Conservation (phyloP, 2,797 vertebrate genomes). For the Neosilurus hyrtlii region DNA sequence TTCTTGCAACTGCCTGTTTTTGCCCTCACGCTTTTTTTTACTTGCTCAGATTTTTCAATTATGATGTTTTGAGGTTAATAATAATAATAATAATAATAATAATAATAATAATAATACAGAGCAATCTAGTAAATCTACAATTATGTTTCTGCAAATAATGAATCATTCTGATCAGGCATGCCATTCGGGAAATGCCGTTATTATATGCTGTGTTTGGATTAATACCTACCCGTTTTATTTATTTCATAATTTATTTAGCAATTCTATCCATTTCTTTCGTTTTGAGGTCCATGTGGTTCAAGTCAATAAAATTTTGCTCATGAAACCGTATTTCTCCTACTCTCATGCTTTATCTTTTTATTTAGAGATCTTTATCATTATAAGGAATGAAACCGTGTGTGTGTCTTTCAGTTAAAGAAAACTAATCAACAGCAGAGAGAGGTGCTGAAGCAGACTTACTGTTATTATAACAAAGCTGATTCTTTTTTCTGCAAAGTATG, state of each 20-base stretch:
- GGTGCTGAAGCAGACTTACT: not conserved
- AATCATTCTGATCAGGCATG: conserved; percentile 50
- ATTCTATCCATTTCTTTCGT: conserved; percentile 37
- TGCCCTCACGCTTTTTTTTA: not conserved
- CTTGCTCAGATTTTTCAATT: not conserved
- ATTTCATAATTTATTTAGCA: conserved; percentile 49
- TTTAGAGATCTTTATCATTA: not conserved
- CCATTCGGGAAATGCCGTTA: conserved; percentile 45
- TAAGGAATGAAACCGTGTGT: not conserved
- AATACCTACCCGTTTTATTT: conserved; percentile 49
- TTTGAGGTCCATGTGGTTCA: conserved; percentile 49
- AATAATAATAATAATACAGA: not conserved
- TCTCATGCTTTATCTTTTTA: not conserved
- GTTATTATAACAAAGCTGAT: not conserved
- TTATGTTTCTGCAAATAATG: conserved; percentile 41
- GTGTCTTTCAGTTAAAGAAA: not conserved
- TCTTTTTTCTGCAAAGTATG: not conserved
- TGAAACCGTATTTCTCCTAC: conserved; percentile 30
- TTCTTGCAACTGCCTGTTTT: conserved; percentile 27
- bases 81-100: too few species aligned
- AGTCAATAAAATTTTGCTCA: conserved; percentile 57
- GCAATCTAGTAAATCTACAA: conserved; percentile 42
- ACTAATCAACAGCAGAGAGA: not conserved
- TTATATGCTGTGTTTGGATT: conserved; percentile 44
- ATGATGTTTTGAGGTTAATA: not conserved